Conservation (phyloP, 2,888 invertebrate genomes). For the Enoplolaimus lenunculus region DNA sequence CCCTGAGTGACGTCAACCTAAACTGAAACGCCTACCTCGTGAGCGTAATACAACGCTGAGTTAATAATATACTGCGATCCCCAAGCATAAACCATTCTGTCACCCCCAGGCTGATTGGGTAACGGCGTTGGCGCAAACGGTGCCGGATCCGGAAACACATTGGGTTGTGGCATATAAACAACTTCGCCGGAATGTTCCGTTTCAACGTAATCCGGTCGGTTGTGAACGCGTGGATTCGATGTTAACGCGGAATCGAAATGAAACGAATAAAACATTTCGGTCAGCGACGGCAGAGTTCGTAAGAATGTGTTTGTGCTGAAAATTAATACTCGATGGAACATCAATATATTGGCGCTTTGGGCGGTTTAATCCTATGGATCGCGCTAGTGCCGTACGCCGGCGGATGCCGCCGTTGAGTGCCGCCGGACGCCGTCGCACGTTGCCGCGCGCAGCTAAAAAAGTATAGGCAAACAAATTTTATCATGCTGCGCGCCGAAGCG, state of each 20-base stretch:
- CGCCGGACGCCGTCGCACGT: too few relatives aligned
- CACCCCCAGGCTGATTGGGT: too few relatives aligned
- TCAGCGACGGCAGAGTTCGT: not conserved
- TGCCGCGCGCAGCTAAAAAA: too few relatives aligned
- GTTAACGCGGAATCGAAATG: not conserved
- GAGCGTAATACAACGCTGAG: not conserved
- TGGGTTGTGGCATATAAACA: not conserved
- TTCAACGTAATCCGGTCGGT: not conserved
- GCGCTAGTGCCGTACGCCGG: too few relatives aligned
- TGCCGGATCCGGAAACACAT: not conserved
- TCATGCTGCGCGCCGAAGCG: too few relatives aligned
- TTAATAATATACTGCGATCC: slow-evolving; percentile 1
- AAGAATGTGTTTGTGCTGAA: not conserved
- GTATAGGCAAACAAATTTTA: too few relatives aligned
- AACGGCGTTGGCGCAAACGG: not conserved
- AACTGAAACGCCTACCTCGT: too few relatives aligned
- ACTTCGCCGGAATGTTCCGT: not conserved
- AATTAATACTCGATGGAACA: too few relatives aligned
- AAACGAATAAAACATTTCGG: not conserved
- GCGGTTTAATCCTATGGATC: too few relatives aligned
- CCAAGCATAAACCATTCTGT: slow-evolving; percentile 11
- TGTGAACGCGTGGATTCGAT: not conserved
- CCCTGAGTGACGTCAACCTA: too few relatives aligned
- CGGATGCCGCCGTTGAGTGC: too few relatives aligned
- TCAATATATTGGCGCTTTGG: too few relatives aligned